Evolutionary conservation across 2,797 vertebrate genomes (phyloP).

Genomic region (Sebastes minor): DNA sequence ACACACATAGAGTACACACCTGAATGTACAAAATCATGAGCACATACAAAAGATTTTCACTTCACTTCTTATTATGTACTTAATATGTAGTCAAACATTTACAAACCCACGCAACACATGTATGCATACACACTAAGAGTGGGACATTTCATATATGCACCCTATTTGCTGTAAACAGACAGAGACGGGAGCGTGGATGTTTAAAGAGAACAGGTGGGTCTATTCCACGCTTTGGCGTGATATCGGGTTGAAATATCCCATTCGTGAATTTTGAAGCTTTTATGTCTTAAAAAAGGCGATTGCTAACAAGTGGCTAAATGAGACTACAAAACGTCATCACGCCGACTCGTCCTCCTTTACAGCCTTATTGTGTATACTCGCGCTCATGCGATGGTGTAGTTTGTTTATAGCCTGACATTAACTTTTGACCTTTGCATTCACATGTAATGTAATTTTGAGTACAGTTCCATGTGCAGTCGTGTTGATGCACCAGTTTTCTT

Average conservation of each 20-base stretch:
- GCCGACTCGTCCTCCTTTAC: too few species aligned
- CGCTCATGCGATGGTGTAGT: too few species aligned
- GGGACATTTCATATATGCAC: background rate
- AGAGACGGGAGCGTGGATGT: background rate
- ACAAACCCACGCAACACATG: background rate
- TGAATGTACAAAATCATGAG: background rate
- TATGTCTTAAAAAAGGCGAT: too few species aligned
- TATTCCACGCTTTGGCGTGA: too few species aligned
- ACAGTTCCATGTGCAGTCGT: background rate
- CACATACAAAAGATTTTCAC: background rate
- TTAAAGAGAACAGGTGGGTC: too few species aligned
- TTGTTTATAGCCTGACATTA: too few species aligned
- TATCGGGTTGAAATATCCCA: too few species aligned
- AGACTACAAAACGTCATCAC: too few species aligned
- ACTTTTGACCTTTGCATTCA: too few species aligned
- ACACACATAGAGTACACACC: background rate
- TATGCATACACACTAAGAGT: background rate
- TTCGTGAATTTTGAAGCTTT: too few species aligned
- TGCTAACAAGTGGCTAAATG: too few species aligned
- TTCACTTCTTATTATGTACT: background rate
- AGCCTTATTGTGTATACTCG: too few species aligned
- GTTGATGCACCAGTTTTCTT: background rate
- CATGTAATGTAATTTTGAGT: background rate
- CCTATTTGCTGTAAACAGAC: background rate
- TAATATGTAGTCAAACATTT: background rate